Evolutionary conservation across 1,140 invertebrate species (phyloP).

Genomic region (Bombus superbus): DNA sequence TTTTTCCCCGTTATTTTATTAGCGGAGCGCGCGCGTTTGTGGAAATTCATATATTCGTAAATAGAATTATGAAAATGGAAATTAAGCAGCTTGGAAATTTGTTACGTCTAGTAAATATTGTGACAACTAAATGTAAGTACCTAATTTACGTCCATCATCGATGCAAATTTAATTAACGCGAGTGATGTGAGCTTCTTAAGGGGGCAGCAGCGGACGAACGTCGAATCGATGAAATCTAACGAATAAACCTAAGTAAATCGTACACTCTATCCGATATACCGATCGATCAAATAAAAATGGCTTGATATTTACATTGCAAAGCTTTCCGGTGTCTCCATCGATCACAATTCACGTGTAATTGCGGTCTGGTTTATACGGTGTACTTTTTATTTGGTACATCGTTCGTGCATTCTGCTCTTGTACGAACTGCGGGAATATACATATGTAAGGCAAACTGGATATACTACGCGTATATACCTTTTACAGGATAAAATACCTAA

Average conservation of each 20-base stretch:
- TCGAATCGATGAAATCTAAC: too few relatives aligned
- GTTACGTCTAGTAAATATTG: too few relatives aligned
- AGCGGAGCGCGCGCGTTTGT: accelerated
- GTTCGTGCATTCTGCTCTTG: too few relatives aligned
- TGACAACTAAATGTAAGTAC: too few relatives aligned
- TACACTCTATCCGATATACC: neutral
- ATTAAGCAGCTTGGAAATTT: too few relatives aligned
- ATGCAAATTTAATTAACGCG: too few relatives aligned
- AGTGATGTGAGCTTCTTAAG: too few relatives aligned
- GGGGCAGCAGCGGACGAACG: neutral
- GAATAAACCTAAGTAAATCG: neutral
- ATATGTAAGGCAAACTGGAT: neutral
- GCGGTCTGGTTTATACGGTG: neutral
- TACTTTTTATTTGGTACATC: neutral
- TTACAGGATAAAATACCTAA: neutral
- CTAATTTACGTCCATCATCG: too few relatives aligned
- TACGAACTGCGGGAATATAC: neutral
- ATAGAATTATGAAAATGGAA: too few relatives aligned
- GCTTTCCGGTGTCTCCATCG: neutral
- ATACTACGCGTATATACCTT: neutral
- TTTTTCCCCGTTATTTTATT: neutral
- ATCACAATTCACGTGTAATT: conserved; percentile 18
- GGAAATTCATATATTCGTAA: too few relatives aligned
- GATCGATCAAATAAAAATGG: conserved; percentile 16
- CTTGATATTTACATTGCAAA: conserved; percentile 1